These are phyloP conservation scores for Onthophagus sagittarius DNA, from an alignment of 2,888 invertebrate species.

Conservation along the genomic window DNA sequence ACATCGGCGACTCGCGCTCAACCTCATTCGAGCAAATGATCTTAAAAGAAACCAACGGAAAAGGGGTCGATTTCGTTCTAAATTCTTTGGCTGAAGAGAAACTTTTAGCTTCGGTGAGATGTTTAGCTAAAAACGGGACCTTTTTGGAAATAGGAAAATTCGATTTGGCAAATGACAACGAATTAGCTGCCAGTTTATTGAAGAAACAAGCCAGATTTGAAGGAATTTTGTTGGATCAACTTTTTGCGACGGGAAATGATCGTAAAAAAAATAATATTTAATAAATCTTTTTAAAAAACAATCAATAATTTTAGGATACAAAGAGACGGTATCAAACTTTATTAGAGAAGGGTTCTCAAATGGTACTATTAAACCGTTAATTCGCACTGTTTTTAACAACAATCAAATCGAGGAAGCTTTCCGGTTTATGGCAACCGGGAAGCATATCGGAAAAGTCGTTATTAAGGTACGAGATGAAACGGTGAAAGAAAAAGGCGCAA, in stretches of 20 bases:
- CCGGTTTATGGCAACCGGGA: too few relatives aligned
- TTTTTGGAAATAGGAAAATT: conserved; percentile 85
- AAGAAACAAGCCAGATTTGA: conserved; percentile 57
- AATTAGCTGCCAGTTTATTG: conserved; percentile 56
- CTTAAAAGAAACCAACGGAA: too few relatives aligned
- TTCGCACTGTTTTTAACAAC: conserved; percentile 59
- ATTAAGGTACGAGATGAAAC: too few relatives aligned
- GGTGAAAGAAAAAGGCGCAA: too few relatives aligned
- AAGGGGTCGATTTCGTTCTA: too few relatives aligned
- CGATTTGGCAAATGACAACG: conserved; percentile 65
- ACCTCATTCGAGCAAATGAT: too few relatives aligned
- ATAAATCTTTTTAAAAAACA: not conserved
- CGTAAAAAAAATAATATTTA: not conserved
- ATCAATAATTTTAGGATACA: too few relatives aligned
- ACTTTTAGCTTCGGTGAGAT: conserved; percentile 61
- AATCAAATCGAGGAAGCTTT: conserved; percentile 71
- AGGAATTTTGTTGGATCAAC: conserved; percentile 67
- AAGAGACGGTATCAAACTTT: not conserved
- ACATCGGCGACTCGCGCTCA: too few relatives aligned
- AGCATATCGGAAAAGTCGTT: too few relatives aligned
- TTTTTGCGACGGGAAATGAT: not conserved
- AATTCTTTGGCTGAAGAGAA: too few relatives aligned
- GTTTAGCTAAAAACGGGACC: conserved; percentile 58
- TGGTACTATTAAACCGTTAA: conserved; percentile 68
- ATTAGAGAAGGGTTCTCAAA: conserved; percentile 29